These are phyloP conservation scores for Geopemphigus sp. DNA, from an alignment of 1,140 invertebrate species.

Conservation along the genomic window DNA sequence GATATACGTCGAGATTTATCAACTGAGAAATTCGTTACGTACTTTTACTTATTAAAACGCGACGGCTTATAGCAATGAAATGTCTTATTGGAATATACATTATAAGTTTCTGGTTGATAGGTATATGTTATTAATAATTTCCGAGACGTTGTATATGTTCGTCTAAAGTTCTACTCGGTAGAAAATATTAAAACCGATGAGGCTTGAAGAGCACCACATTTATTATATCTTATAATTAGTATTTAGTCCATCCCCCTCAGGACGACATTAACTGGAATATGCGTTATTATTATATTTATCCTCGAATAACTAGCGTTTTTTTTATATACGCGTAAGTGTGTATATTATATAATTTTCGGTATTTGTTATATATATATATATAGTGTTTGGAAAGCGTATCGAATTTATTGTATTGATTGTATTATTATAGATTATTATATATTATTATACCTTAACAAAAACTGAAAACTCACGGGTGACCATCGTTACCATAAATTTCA, in stretches of 20 bases:
- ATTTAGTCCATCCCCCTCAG: slow-evolving; percentile 1
- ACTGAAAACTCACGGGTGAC: neutral
- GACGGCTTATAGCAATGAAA: neutral
- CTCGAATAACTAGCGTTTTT: neutral
- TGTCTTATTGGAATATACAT: neutral
- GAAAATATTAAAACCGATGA: neutral
- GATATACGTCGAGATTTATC: slow-evolving; percentile 23
- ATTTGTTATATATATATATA: neutral
- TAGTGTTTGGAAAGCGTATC: neutral
- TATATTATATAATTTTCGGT: neutral
- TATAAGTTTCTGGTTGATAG: no score
- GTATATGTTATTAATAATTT: slow-evolving; percentile 2
- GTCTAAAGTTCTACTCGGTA: neutral
- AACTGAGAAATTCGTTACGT: slow-evolving; percentile 1
- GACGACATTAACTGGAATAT: neutral
- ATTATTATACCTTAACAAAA: neutral
- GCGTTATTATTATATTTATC: neutral
- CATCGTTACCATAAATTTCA: neutral
- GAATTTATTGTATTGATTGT: neutral
- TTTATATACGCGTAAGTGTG: neutral
- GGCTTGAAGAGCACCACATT: neutral
- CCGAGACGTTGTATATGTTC: neutral
- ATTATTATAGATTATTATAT: no score
- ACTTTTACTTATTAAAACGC: no score
- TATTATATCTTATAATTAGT: slow-evolving; percentile 17